Conservation (phyloP, 2,888 invertebrate species). For the Apotomis turbidana region DNA sequence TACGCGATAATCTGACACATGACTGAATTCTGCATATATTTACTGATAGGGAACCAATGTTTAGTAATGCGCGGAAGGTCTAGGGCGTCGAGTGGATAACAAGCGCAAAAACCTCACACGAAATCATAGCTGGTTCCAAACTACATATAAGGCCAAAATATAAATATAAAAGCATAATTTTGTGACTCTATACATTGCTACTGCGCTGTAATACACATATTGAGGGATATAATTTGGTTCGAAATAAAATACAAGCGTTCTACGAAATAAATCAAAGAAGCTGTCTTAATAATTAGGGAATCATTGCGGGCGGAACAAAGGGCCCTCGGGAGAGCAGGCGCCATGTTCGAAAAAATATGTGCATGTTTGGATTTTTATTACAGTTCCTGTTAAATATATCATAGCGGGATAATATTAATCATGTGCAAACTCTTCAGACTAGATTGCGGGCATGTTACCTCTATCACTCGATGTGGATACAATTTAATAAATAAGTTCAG, state of each 20-base stretch:
- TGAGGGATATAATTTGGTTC: conserved; percentile 58
- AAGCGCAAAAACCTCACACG: conserved; percentile 61
- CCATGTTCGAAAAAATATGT: neutral
- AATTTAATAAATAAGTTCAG: no score
- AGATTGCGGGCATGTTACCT: no score
- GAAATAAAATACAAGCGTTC: conserved; percentile 70
- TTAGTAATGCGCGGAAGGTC: conserved; percentile 77
- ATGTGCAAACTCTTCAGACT: no score
- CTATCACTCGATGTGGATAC: no score
- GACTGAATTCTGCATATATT: conserved; percentile 36
- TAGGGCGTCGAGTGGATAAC: conserved; percentile 69
- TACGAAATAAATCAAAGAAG: conserved; percentile 74
- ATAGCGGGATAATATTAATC: neutral
- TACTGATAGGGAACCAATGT: conserved; percentile 67
- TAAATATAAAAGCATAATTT: conserved; percentile 67
- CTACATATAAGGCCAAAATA: conserved; percentile 71
- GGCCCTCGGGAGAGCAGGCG: neutral
- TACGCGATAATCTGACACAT: conserved; percentile 47
- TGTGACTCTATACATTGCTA: conserved; percentile 68
- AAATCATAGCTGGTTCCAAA: conserved; percentile 59
- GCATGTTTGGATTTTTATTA: neutral
- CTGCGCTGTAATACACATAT: conserved; percentile 77
- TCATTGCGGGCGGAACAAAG: neutral
- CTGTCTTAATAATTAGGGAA: conserved; percentile 49
- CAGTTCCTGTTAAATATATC: neutral